Base-by-base conservation (phyloP, 2,888 invertebrate genomes). In the Auanema freiburgensis region DNA sequence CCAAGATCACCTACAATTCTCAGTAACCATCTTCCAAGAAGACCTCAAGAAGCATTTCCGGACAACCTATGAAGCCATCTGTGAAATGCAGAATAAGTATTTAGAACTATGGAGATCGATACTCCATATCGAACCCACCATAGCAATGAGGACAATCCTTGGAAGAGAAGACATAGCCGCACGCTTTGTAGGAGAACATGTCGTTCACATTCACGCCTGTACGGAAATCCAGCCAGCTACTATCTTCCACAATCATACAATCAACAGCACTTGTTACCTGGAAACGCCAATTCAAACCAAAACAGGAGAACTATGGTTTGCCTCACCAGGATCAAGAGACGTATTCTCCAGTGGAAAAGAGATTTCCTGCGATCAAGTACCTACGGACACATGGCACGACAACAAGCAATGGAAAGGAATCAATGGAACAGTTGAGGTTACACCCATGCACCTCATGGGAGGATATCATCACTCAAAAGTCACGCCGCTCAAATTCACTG, bases 111-210 rank as follows among this genome's bases (percentile, higher is more conserved):
- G 57, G 12, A 55, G 56, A 41, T 55, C 55, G 6, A 21, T 67
- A n/a, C 12, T 67, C 16, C 55, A 43, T 1, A 61, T 67, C 14
- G 65, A 67, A 43, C 67, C 67, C 1, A 62, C 67, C 1, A n/a
- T 62, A 10, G 67, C 65, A 12, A 62, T 67, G 52, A 24, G 67
- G 8, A 46, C 65, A 8, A 21, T 65, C 16, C 51, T 67, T 14
- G 55, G 59, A 41, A 42, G 65, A 58, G 59, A 65, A 24, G 67
- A 67, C 21, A 23, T 67, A 2, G 56, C 57, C 0, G 67, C 67
- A 0, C 33, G 46, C 43, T 50, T 62, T 51, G 67, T 65, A 8
- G 65, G 65, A 55, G 51, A 18, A 33, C 40, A 46, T 11, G 61
- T 65, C n/a, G 51, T 65, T 8, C 6, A 43, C 1, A 44, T 67